Evolutionary conservation across 2,113 vertebrate species (phyloP).

Genomic region (Mesitornis unicolor): DNA sequence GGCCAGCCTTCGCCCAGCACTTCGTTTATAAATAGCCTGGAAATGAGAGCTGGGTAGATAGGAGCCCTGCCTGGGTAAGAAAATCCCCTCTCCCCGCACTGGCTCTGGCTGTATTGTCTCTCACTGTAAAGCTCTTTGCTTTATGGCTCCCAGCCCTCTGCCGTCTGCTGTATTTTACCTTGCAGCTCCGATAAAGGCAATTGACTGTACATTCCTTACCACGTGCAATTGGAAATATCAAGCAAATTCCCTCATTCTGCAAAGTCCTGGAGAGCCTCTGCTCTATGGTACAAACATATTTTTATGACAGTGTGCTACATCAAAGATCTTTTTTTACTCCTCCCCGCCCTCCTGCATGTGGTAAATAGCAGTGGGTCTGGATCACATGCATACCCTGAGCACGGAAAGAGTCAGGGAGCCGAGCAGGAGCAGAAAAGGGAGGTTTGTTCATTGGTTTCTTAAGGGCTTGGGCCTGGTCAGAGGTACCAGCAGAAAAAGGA

Average conservation of each 20-base stretch:
- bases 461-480: background rate
- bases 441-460: background rate
- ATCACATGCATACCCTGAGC: background rate
- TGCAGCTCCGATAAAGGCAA: background rate
- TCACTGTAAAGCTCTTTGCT: background rate
- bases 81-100: background rate
- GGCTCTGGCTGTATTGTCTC: background rate
- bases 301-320: background rate
- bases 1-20: background rate
- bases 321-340: background rate
- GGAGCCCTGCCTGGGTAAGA: background rate
- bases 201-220: background rate
- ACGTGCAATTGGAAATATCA: background rate
- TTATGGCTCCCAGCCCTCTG: background rate
- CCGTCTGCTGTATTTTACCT: background rate
- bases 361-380: background rate
- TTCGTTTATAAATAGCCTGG: conserved; percentile 14
- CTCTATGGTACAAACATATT: background rate
- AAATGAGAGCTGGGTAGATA: conserved; percentile 14
- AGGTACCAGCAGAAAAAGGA: background rate
- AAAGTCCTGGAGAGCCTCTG: background rate
- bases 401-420: background rate
- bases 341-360: background rate
- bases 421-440: background rate
- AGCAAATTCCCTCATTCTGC: background rate